phyloP scores from a whole-genome alignment of 2,797 vertebrate species.

The Ceyx erithaca region DNA sequence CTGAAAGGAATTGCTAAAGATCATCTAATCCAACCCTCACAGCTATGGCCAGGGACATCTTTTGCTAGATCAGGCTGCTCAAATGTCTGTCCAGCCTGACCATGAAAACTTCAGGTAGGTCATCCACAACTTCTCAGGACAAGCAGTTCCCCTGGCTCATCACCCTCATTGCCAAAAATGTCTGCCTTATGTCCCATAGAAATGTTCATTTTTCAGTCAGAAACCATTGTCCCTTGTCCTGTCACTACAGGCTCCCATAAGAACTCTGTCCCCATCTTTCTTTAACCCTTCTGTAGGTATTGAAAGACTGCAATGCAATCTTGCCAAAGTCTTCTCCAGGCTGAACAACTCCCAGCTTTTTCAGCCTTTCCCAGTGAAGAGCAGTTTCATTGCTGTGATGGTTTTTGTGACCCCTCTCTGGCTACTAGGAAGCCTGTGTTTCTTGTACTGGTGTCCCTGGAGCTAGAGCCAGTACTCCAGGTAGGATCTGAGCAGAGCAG shows the following conservation, averaged over 20 bases:
- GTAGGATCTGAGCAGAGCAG: not conserved
- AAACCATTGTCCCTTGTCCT: not conserved
- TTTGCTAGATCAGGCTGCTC: not conserved
- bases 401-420: not conserved
- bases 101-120: not conserved
- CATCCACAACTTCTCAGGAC: not conserved
- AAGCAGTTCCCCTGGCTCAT: not conserved
- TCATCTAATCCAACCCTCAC: not conserved
- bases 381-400: not conserved
- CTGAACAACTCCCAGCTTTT: not conserved
- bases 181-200: not conserved
- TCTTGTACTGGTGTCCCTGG: not conserved
- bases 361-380: not conserved
- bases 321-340: not conserved
- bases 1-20: not conserved
- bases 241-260: not conserved
- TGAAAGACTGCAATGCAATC: not conserved
- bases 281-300: not conserved
- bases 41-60: not conserved
- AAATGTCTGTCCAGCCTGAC: not conserved
- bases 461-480: not conserved
- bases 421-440: not conserved
- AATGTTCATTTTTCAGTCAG: not conserved
- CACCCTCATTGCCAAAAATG: not conserved
- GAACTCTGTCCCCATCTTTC: not conserved